Evolutionary conservation across 2,888 invertebrate genomes (phyloP).

Genomic region (Hirtodrosophila duncani): DNA sequence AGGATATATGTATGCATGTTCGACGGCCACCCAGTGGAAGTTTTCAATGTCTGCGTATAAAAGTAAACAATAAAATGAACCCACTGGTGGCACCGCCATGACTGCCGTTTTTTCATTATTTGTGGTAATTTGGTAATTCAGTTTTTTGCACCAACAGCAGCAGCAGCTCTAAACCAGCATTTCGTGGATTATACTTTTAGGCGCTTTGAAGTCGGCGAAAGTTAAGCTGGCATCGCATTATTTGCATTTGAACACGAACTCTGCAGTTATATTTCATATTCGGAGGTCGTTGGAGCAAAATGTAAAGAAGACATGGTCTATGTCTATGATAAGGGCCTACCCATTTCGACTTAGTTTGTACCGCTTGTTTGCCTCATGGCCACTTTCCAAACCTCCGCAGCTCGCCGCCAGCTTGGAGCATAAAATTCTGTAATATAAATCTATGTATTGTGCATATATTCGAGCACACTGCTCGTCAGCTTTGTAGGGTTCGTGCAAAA

Average conservation of each 20-base stretch:
- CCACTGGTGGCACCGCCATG: too few species aligned
- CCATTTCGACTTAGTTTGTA: too few species aligned
- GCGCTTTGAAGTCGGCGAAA: constrained; percentile 20
- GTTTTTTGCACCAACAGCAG: constrained; percentile 10
- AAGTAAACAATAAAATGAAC: too few species aligned
- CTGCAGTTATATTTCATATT: constrained; percentile 36
- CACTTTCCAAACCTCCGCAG: not conserved
- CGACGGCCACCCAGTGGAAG: too few species aligned
- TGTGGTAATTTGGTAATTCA: constrained; percentile 54
- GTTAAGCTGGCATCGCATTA: constrained; percentile 9
- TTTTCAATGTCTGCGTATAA: too few species aligned
- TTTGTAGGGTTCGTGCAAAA: too few species aligned
- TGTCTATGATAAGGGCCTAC: constrained; percentile 12
- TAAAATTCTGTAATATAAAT: constrained; percentile 58
- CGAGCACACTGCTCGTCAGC: too few species aligned
- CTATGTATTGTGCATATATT: too few species aligned
- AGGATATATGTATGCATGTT: not conserved
- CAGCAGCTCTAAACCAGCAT: constrained; percentile 7
- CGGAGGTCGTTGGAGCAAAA: not conserved
- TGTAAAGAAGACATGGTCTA: not conserved
- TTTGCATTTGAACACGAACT: constrained; percentile 50
- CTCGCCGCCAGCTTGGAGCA: constrained; percentile 22
- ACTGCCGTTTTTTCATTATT: constrained; percentile 56
- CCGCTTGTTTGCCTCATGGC: too few species aligned
- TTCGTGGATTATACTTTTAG: constrained; percentile 38